Evolutionary conservation across 2,888 invertebrate genomes (phyloP).

Genomic region (Pterostichus niger): DNA sequence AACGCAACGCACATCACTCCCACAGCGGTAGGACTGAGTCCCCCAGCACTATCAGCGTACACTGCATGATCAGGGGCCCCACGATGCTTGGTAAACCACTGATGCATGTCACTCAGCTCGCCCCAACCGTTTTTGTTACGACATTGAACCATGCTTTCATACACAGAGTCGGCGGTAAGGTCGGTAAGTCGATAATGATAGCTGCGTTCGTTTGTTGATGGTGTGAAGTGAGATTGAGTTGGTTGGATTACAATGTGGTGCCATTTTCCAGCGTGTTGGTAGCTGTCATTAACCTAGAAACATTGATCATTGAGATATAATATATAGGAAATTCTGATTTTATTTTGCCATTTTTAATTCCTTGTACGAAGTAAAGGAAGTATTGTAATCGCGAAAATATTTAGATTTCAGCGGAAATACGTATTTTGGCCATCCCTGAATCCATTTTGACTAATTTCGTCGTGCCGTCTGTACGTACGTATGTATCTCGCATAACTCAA

Average conservation of each 20-base stretch:
- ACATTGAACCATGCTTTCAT: slow-evolving; percentile 80
- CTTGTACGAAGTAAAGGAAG: too few species aligned
- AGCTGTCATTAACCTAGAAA: slow-evolving; percentile 77
- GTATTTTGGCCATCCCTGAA: too few species aligned
- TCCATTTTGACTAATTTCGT: too few species aligned
- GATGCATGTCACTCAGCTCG: slow-evolving; percentile 79
- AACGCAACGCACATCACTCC: too few species aligned
- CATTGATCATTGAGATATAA: too few species aligned
- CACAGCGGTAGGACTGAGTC: too few species aligned
- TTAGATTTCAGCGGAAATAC: too few species aligned
- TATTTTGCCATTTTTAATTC: too few species aligned
- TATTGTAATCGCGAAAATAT: too few species aligned
- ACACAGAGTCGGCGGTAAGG: slow-evolving; percentile 79
- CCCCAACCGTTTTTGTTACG: slow-evolving; percentile 81
- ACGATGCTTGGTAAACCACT: slow-evolving; percentile 74
- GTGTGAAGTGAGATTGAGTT: slow-evolving; percentile 73
- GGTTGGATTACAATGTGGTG: slow-evolving; percentile 78
- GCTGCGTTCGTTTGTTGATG: slow-evolving; percentile 74
- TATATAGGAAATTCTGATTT: too few species aligned
- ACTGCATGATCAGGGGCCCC: slow-evolving; percentile 7
- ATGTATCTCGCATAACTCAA: too few species aligned
- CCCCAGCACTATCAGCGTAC: neutral
- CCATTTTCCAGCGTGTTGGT: slow-evolving; percentile 79
- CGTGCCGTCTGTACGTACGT: too few species aligned
- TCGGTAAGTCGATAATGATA: slow-evolving; percentile 78